Conservation (phyloP, 1,140 invertebrate genomes). For the Nephila pilipes region DNA sequence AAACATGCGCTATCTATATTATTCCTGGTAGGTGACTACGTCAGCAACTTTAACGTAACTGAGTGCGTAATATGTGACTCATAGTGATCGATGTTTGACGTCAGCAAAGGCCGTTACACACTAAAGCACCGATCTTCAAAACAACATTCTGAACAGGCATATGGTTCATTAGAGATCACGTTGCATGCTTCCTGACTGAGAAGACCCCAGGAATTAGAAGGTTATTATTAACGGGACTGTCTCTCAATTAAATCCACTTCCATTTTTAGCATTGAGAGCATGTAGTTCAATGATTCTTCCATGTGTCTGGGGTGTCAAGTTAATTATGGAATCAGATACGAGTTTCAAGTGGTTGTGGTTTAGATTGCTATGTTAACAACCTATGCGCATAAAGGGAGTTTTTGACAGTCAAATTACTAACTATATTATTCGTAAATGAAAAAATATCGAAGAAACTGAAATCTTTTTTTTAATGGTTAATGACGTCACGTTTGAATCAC, state of each 20-base stretch:
- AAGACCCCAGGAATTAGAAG: not conserved
- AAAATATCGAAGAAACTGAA: too few species aligned
- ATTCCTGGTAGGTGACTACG: not conserved
- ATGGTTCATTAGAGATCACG: not conserved
- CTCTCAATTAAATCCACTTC: not conserved
- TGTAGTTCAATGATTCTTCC: not conserved
- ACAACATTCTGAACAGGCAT: not conserved
- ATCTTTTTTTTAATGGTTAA: too few species aligned
- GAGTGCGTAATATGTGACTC: not conserved
- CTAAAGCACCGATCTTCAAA: not conserved
- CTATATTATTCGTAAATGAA: too few species aligned
- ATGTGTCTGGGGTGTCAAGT: not conserved
- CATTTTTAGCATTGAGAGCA: slow-evolving; percentile 6
- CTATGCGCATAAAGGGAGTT: not conserved
- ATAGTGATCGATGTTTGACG: not conserved
- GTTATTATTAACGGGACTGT: not conserved
- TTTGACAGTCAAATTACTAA: not conserved
- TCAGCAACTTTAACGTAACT: not conserved
- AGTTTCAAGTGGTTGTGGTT: not conserved
- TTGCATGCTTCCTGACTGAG: not conserved
- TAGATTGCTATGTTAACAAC: not conserved
- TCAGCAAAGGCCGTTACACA: not conserved
- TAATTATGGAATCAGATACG: not conserved
- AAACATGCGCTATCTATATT: not conserved
- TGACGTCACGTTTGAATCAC: too few species aligned